phyloP scores from a whole-genome alignment of 2,888 invertebrate genomes.

The Plagiodera versicolora region DNA sequence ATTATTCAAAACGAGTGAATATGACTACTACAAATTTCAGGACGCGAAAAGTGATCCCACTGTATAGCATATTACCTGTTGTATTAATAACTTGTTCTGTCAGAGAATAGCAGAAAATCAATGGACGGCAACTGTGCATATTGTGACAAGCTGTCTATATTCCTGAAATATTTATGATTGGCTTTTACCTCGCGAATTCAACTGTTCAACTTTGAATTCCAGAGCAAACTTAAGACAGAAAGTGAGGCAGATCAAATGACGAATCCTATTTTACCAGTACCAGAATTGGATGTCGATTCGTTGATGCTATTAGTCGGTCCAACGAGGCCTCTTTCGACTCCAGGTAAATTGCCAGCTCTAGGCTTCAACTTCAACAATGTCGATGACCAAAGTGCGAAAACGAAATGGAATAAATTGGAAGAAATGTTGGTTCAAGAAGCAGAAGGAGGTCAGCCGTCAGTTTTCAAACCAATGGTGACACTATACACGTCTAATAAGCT shows the following conservation, averaged over 20 bases:
- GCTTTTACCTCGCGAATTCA: no score
- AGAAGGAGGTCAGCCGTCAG: conserved; percentile 68
- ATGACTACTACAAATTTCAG: no score
- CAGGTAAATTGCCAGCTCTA: conserved; percentile 60
- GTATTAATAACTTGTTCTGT: no score
- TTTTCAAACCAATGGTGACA: conserved; percentile 78
- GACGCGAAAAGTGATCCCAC: no score
- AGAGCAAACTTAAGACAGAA: conserved; percentile 51
- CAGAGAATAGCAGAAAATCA: no score
- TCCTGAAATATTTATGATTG: no score
- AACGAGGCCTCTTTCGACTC: conserved; percentile 59
- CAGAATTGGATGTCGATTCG: conserved; percentile 68
- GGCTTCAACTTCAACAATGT: conserved; percentile 54
- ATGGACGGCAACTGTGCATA: no score
- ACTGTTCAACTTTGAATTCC: no score
- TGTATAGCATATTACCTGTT: no score
- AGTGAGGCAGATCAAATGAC: conserved; percentile 44
- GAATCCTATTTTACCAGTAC: conserved; percentile 68
- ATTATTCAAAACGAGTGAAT: no score
- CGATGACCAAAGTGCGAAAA: conserved; percentile 41
- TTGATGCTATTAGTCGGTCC: conserved; percentile 72
- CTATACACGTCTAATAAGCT: conserved; percentile 71
- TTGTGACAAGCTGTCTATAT: no score
- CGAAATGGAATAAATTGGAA: conserved; percentile 74
- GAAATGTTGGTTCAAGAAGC: conserved; percentile 74